phyloP scores from a whole-genome alignment of 2,113 vertebrate genomes.

The Ascaphus truei region DNA sequence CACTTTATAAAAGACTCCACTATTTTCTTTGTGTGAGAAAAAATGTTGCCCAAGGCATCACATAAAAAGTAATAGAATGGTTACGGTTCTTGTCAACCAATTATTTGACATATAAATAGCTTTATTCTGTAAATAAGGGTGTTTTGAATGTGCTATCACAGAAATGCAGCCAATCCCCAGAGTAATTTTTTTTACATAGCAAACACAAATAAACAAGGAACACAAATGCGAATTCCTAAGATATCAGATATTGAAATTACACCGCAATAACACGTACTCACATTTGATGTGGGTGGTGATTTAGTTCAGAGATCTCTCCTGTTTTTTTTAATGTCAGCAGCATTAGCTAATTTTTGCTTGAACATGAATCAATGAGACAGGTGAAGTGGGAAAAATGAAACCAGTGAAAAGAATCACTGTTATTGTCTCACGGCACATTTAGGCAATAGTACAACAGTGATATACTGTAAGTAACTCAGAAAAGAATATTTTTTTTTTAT shows the following conservation, averaged over 20 bases:
- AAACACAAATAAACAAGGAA: constrained; percentile 4
- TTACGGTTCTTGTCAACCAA: constrained; percentile 29
- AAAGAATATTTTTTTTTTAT: too few relatives aligned
- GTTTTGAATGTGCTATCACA: constrained; percentile 28
- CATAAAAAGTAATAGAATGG: constrained; percentile 20
- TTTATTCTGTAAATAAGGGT: constrained; percentile 35
- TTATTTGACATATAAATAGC: constrained; percentile 35
- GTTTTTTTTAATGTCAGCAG: not conserved
- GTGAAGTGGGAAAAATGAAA: too few relatives aligned
- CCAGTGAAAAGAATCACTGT: too few relatives aligned
- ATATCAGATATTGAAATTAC: not conserved
- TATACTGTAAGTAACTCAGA: too few relatives aligned
- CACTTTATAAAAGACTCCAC: constrained; percentile 5
- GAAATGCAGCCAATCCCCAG: constrained; percentile 28
- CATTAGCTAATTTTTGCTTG: too few relatives aligned
- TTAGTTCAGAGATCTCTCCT: not conserved
- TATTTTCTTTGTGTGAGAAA: not conserved
- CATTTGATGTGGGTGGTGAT: not conserved
- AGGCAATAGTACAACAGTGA: too few relatives aligned
- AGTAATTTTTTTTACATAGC: constrained; percentile 16
- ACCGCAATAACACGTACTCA: not conserved
- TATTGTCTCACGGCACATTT: too few relatives aligned
- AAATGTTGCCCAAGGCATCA: constrained; percentile 5
- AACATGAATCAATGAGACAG: too few relatives aligned
- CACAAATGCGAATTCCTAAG: constrained; percentile 2